Conservation (phyloP, 2,888 invertebrate species). For the Lasioglossum vierecki region DNA sequence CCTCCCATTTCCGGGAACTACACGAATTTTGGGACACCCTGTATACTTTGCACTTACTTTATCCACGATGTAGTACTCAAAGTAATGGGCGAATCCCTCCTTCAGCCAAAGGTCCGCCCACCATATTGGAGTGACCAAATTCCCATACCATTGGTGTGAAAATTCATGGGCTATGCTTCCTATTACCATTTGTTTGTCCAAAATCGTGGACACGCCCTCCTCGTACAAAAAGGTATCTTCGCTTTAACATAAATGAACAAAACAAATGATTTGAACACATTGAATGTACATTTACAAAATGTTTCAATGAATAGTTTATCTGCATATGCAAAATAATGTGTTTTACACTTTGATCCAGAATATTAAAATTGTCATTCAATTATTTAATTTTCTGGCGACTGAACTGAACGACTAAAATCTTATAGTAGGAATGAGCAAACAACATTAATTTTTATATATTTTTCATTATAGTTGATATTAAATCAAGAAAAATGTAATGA, state of each 20-base stretch:
- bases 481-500: background rate
- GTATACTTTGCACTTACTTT: slow-evolving; percentile 38
- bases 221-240: slow-evolving; percentile 69
- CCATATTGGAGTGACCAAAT: slow-evolving; percentile 82
- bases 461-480: no score
- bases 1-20: no score
- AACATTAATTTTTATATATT: background rate
- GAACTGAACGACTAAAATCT: background rate
- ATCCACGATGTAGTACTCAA: slow-evolving; percentile 83
- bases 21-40: no score
- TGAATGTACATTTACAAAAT: background rate
- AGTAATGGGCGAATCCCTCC: slow-evolving; percentile 86
- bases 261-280: background rate
- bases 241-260: slow-evolving; percentile 52
- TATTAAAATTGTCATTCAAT: background rate
- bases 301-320: background rate
- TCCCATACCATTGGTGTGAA: slow-evolving; percentile 86
- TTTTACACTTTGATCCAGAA: background rate
- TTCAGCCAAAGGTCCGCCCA: slow-evolving; percentile 84
- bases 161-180: slow-evolving; percentile 85
- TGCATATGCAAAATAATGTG: background rate
- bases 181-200: slow-evolving; percentile 60
- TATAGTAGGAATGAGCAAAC: background rate
- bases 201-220: slow-evolving; percentile 52
- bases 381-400: background rate